These are phyloP conservation scores for Diplogasteroides magnus DNA, from an alignment of 1,140 invertebrate genomes.

Conservation along the genomic window DNA sequence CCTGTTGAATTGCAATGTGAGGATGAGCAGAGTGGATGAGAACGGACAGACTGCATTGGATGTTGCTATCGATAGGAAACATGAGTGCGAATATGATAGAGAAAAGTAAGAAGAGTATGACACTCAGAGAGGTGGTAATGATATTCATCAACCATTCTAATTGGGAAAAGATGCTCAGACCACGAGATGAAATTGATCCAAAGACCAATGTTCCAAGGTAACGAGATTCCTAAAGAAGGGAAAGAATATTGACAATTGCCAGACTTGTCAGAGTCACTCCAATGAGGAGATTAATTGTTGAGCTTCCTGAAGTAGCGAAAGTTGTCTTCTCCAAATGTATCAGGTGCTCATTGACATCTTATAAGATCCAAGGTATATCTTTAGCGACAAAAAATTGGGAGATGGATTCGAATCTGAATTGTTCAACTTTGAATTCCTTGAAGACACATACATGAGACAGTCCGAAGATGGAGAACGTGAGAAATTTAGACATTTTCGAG, in stretches of 20 bases:
- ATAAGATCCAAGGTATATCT: no score
- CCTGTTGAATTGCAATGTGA: background rate
- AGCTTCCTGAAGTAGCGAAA: slow-evolving; percentile 61
- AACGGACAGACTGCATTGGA: background rate
- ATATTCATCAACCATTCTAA: slow-evolving; percentile 10
- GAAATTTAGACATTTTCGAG: no score
- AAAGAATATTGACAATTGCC: no score
- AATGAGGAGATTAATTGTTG: slow-evolving; percentile 60
- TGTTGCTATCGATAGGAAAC: background rate
- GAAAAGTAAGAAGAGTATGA: background rate
- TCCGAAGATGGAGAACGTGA: no score
- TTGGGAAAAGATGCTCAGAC: slow-evolving; percentile 16
- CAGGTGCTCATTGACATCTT: slow-evolving; percentile 11
- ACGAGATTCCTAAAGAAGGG: background rate
- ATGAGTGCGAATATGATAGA: background rate
- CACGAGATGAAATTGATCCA: slow-evolving; percentile 9
- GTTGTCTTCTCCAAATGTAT: slow-evolving; percentile 59
- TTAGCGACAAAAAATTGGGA: no score
- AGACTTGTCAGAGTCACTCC: slow-evolving; percentile 59
- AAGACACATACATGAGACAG: slow-evolving; percentile 59
- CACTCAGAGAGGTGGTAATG: slow-evolving; percentile 7
- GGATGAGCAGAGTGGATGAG: background rate
- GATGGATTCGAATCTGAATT: no score
- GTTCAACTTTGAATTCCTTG: slow-evolving; percentile 62
- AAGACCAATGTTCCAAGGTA: background rate